Evolutionary conservation across 2,888 invertebrate species (phyloP).

Genomic region (Tanytarsus gracilentus): DNA sequence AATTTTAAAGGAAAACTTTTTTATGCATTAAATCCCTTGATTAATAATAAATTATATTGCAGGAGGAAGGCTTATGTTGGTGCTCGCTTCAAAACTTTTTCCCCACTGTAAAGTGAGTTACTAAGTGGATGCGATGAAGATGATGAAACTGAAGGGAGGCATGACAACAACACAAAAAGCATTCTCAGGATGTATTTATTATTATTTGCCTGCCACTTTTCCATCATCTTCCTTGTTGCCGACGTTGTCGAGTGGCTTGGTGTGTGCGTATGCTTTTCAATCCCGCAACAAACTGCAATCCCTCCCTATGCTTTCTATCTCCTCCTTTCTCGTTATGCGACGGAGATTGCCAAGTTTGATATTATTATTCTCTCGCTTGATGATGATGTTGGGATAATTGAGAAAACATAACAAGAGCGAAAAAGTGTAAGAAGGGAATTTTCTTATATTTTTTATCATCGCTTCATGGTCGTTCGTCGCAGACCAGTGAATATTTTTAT

Average conservation of each 20-base stretch:
- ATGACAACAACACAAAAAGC: constrained; percentile 6
- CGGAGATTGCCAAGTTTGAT: constrained; percentile 13
- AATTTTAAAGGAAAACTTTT: no score
- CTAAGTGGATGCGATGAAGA: no score
- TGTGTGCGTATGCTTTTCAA: background rate
- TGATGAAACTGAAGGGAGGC: constrained; percentile 6
- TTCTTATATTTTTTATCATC: no score
- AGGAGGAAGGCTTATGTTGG: background rate
- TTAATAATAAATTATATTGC: background rate
- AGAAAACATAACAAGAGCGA: constrained; percentile 16
- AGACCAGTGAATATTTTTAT: no score
- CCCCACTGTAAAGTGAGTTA: no score
- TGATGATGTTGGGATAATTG: constrained; percentile 23
- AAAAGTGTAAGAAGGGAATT: constrained; percentile 17
- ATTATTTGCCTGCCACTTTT: background rate
- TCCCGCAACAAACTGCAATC: no score
- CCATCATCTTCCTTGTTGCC: background rate
- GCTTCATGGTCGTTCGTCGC: no score
- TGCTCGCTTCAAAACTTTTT: no score
- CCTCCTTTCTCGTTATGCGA: no score
- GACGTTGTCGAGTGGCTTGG: no score
- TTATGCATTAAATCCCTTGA: no score
- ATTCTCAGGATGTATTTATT: constrained; percentile 17
- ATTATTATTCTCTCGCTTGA: constrained; percentile 23
- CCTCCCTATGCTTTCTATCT: no score